A percentile compares a stretch with the other conserved stretches of the same genome.
Conservation (phyloP, 2,888 invertebrate genomes). For the Geophilus truncorum region DNA sequence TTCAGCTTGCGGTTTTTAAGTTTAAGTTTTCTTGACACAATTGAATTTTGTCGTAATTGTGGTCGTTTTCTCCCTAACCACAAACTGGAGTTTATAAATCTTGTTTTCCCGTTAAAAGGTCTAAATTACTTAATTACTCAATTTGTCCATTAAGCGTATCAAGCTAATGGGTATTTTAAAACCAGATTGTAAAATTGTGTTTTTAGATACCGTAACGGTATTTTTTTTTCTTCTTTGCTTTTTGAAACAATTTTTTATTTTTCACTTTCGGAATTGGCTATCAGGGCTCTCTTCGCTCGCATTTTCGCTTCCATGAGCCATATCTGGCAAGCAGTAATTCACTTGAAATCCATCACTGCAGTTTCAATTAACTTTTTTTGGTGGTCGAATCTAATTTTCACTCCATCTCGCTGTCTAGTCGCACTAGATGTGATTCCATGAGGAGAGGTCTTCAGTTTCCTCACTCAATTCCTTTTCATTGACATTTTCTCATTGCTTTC, state of each 20-base stretch:
- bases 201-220: neutral
- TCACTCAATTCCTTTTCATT: constrained; percentile 19
- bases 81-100: neutral
- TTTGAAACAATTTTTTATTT: neutral
- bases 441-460: constrained; percentile 21
- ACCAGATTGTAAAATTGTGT: neutral
- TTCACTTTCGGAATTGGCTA: neutral
- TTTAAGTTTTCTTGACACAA: neutral
- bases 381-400: constrained; percentile 22
- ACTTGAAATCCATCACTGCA: constrained; percentile 19
- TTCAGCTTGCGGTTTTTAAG: neutral
- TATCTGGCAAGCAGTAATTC: constrained; percentile 21
- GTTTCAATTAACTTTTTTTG: constrained; percentile 23
- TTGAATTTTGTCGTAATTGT: constrained; percentile 12
- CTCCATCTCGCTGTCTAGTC: constrained; percentile 13
- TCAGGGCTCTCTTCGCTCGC: neutral
- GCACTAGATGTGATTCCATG: constrained; percentile 11
- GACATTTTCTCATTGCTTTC: constrained; percentile 18
- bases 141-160: too few species aligned
- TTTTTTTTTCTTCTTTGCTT: neutral
- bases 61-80: neutral
- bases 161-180: neutral
- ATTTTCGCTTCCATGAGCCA: neutral
- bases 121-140: too few species aligned
- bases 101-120: neutral